Percentiles rank a stretch among this genome's conserved stretches.
phyloP scores from a whole-genome alignment of 2,797 vertebrate genomes.

The Pampus argenteus region DNA sequence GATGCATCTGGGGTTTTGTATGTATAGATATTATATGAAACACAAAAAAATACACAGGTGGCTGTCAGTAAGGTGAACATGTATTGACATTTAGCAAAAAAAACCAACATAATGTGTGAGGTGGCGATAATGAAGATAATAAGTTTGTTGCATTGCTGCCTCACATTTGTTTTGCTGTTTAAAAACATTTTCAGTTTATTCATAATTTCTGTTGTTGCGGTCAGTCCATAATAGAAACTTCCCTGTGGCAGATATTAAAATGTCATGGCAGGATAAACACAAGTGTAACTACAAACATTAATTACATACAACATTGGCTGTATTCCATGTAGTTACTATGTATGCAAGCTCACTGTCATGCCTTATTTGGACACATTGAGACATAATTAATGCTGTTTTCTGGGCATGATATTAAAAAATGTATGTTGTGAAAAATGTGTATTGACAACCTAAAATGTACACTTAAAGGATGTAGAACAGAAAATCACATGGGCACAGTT shows the following conservation, averaged over 20 bases:
- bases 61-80: not conserved
- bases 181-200: too few species aligned
- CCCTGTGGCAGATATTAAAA: not conserved
- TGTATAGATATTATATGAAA: not conserved
- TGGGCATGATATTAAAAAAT: too few species aligned
- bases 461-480: too few species aligned
- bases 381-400: not conserved
- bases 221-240: not conserved
- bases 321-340: not conserved
- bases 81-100: too few species aligned
- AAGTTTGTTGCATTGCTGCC: not conserved
- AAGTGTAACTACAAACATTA: constrained; percentile 4
- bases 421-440: too few species aligned
- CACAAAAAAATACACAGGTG: not conserved
- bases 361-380: not conserved
- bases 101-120: too few species aligned
- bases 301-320: not conserved
- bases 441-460: not conserved
- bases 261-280: constrained; percentile 7
- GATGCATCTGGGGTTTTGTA: too few species aligned
- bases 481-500: too few species aligned
- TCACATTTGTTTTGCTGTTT: not conserved
- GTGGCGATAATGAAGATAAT: not conserved
- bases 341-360: not conserved
- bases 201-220: not conserved